Evolutionary conservation across 2,113 vertebrate genomes (phyloP), one percentile per base, ranked within the genome.

Genomic region (Nanorana parkeri): DNA sequence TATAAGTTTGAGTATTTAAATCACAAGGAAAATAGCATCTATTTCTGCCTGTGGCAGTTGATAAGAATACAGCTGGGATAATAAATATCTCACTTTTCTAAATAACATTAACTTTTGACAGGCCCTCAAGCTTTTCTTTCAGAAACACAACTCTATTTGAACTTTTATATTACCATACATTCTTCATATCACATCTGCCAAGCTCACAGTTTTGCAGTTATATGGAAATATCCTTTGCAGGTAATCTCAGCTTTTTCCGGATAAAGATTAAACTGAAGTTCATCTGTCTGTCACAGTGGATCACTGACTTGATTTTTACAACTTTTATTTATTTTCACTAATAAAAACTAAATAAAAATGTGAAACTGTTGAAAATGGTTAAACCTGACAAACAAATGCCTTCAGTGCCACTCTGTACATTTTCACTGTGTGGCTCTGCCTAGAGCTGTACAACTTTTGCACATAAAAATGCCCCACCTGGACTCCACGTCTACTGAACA

Each of bases 21-120:
- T 47, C 41, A 47, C 41, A 47, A 15, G 23, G 21, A 23, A 7
- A 23, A 60, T 8, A 21, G 17, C 10, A 60, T 60, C 21, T 47
- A 13, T 23, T 60, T 11, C n/a, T 60, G 10, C 21, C 21, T 6
- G 5, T n/a, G 10, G 21, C 21, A 21, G 23, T 60, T 60, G 21
- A 60, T 21, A 21, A 60, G n/a, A 60, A 60, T 8, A n/a, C 58
- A 23, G 58, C 58, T 60, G 13, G 58, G 58, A 21, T 60, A 47
- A n/a, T 60, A 60, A 20, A 60, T 21, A 60, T 60, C 58, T 60
- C 58, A 23, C n/a, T 60, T 60, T n/a, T 60, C 58, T 21, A 60
- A 60, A 21, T 60, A 60, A 10, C 20, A 60, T 60, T 21, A 60
- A n/a, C 7, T 21, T 11, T 2, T 60, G 20, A 21, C 20, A 21